Percentiles rank a stretch among this genome's conserved stretches.
Evolutionary conservation across 1,140 invertebrate genomes (phyloP).

Genomic region (Hydropsyche tenuis): DNA sequence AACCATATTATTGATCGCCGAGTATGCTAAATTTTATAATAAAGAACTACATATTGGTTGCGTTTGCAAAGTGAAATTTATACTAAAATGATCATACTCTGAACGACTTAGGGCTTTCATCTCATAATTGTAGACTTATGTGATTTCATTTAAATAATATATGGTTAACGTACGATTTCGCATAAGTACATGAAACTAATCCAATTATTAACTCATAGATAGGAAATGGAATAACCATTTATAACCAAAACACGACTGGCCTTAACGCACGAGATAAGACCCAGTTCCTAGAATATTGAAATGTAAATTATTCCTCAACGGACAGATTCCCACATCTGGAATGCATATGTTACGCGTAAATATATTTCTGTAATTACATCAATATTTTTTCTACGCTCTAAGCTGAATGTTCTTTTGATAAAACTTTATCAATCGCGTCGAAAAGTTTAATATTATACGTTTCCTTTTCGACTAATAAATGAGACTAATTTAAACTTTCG

Average conservation of each 20-base stretch:
- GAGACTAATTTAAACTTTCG: conserved; percentile 16
- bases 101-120: too few species aligned
- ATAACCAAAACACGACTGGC: conserved; percentile 25
- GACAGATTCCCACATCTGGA: not conserved
- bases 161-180: not conserved
- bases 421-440: not conserved
- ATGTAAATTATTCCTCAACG: conserved; percentile 20
- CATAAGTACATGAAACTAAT: conserved; percentile 16
- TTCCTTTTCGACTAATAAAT: conserved; percentile 6
- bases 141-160: conserved; percentile 3
- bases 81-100: too few species aligned
- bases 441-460: not conserved
- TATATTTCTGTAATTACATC: too few species aligned
- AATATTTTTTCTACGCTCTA: too few species aligned
- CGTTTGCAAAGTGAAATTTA: too few species aligned
- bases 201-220: conserved; percentile 26
- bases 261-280: conserved; percentile 8
- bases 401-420: not conserved
- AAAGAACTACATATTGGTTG: too few species aligned
- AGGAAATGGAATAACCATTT: conserved; percentile 26
- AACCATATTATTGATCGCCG: too few species aligned
- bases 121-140: not conserved
- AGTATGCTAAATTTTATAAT: too few species aligned
- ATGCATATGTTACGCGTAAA: too few species aligned
- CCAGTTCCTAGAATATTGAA: conserved; percentile 8